Percentiles rank a stretch among this genome's conserved stretches.
Evolutionary conservation across 2,113 vertebrate genomes (phyloP).

Genomic region (Ceratotherium simum): DNA sequence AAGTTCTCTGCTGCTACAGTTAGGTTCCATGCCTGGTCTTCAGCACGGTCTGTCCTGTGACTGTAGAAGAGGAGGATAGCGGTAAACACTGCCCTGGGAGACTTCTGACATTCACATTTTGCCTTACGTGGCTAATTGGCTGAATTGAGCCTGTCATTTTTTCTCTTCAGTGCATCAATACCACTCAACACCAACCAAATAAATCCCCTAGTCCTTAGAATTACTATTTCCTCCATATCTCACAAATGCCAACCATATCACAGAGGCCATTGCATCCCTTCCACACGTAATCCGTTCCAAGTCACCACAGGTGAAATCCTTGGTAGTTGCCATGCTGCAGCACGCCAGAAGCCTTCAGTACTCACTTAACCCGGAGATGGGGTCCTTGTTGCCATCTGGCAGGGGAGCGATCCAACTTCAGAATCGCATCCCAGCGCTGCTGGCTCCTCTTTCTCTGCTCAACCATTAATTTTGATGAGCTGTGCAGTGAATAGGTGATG

Average conservation of each 20-base stretch:
- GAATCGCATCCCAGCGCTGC: not conserved
- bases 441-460: slow-evolving; percentile 9
- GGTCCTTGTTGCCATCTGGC: slow-evolving; percentile 58
- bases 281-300: slow-evolving; percentile 48
- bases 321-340: not conserved
- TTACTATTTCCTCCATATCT: slow-evolving; percentile 55
- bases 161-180: slow-evolving; percentile 45
- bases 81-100: not conserved
- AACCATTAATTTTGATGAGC: not conserved
- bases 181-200: slow-evolving; percentile 44
- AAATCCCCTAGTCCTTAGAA: slow-evolving; percentile 39
- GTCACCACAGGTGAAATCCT: slow-evolving; percentile 64
- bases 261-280: not conserved
- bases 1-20: not conserved
- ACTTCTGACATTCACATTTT: slow-evolving; percentile 23
- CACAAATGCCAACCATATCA: slow-evolving; percentile 47
- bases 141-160: slow-evolving; percentile 57
- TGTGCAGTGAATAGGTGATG: not conserved
- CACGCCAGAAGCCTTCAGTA: slow-evolving; percentile 39
- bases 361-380: slow-evolving; percentile 10
- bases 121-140: slow-evolving; percentile 44
- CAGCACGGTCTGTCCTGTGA: not conserved
- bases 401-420: not conserved
- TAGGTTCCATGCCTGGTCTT: not conserved
- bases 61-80: not conserved